Base-by-base conservation (phyloP, 2,888 invertebrate genomes). In the Drosophila neotestacea region DNA sequence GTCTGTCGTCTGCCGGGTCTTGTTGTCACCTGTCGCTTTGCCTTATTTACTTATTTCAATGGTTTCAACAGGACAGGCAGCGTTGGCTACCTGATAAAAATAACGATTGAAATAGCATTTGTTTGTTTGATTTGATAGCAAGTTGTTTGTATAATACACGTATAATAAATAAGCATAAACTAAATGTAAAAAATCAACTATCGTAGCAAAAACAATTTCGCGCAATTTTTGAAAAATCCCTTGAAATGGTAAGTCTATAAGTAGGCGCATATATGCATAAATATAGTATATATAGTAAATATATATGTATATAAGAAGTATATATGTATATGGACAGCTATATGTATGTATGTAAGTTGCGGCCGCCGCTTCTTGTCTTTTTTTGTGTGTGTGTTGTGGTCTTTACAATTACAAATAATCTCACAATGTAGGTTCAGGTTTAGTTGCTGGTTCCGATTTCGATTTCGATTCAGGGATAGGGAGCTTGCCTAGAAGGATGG, bases 401-500 rank as follows among this genome's bases (percentile, higher is more conserved):
- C 76, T 85, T 85, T 89, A 85, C 75, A 85, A 74, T 85, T 87
- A 89, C 87, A 89, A 81, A 82, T 85, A 89, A 88, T 86, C 90
- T 89, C 85, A 89, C 80, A 82, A 75, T 79, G 79, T 73, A 79
- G 79, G 75, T 77, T 77, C 63, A 63, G 67, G 58, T 72, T 59
- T 30, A 13, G 46, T 54, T 38, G 46, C 54, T 28, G 54, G 41
- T 30, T 11, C 13, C 13, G 41, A 10, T 41, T n/a, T 16, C 38
- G 46, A 36, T 42, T 56, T 38, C 28, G 46, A 27, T 46, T 32
- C 32, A 32, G 48, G 44, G 56, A 9, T 63, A 6, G 22, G 34
- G 41, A 11, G n/a, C n/a, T n/a, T 51, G 42, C 44, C 85, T 77
- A 92, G 71, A 92, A 92, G 52, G 92, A 90, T 59, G 91, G 92